Evolutionary conservation across 2,113 vertebrate species (phyloP).

Genomic region (Microcebus murinus): DNA sequence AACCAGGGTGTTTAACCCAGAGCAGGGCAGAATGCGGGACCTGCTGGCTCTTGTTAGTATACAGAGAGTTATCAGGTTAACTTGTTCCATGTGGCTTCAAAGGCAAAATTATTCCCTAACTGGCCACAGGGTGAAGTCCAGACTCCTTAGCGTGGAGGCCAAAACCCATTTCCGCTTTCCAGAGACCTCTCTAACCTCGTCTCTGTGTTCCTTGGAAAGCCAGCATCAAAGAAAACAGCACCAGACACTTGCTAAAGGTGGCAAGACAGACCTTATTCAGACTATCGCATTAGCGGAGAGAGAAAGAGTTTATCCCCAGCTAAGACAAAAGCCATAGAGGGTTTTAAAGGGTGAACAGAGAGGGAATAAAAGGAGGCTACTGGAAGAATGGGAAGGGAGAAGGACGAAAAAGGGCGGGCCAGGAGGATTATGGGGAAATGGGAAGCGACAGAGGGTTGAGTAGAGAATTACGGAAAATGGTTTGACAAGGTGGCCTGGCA

Average conservation of each 20-base stretch:
- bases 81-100: not conserved
- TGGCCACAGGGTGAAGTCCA: not conserved
- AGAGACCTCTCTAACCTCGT: not conserved
- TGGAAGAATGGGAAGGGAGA: no score
- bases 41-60: not conserved
- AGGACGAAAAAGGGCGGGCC: not conserved
- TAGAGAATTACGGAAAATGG: not conserved
- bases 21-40: not conserved
- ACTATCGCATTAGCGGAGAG: not conserved
- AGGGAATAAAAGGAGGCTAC: not conserved
- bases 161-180: not conserved
- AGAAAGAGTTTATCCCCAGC: not conserved
- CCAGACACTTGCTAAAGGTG: accelerated
- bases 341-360: not conserved
- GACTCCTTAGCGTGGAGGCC: not conserved
- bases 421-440: not conserved
- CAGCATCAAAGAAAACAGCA: not conserved
- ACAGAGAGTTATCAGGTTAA: not conserved
- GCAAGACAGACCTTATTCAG: not conserved
- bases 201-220: not conserved
- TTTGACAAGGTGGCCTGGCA: not conserved
- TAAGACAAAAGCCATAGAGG: not conserved
- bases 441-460: not conserved
- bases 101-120: not conserved
- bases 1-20: not conserved